Evolutionary conservation across 2,797 vertebrate genomes (phyloP), one percentile per base, ranked within the genome.

Genomic region (Aulostomus chinensis): DNA sequence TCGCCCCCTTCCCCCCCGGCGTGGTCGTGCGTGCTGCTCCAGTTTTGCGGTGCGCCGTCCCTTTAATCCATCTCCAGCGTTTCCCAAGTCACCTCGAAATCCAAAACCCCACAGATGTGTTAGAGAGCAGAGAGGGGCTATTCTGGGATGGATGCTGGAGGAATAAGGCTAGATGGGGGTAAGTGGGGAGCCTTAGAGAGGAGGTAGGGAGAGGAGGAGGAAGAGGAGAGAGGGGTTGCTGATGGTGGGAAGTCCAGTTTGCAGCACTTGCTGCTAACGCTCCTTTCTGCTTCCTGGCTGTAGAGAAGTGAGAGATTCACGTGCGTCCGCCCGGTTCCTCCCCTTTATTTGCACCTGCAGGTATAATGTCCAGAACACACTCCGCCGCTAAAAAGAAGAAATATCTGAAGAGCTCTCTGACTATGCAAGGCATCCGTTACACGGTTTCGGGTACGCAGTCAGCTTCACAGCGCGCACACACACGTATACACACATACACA

Each of bases 11-110:
- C 88, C 83, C 81, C 89, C 82, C 76, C 89, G 81, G 73, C 89
- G 88, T 68, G 87, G 74, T 78, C 89, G 68, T 31, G 87, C 83
- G 84, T 88, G 88, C 56, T 88, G 90, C 88, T 92, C 89, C 88
- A 91, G 89, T 86, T 90, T 91, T 55, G 77, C 87, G 67, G 71
- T 22, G 62, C 57, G 68, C 25, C 26, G 36, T 68, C 47, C 58
- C 71, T 68, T 79, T 88, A 91, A 84, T 92, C 90, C 90, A 91
- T 90, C 57, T 77, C 70, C 57, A 17, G 52, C 17, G 45, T 16
- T 49, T 31, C 38, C 39, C 12, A 7, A 67, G 30, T 68, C 68
- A 42, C 59, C 58, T 66, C 52, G 33, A 60, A 58, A 73, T 46
- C 53, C 63, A 41, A 67, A 32, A n/a, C 32, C 22, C 51, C 21